Evolutionary conservation across 2,888 invertebrate genomes (phyloP), one percentile per base, ranked within the genome.

Genomic region (Drosophila macrothrix): DNA sequence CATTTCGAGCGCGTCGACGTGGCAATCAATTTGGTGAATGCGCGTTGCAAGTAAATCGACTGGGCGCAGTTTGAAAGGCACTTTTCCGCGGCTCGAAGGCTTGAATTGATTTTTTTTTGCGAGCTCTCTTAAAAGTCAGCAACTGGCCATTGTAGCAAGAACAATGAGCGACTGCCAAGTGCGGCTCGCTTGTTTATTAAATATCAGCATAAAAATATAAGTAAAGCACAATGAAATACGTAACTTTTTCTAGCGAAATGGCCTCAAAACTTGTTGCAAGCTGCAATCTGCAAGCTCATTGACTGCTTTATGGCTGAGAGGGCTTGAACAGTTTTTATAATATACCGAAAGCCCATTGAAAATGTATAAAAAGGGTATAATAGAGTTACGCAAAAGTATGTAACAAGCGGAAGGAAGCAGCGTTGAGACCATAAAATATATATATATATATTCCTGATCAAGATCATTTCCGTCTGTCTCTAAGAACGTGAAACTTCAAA

Each of bases 1-100:
- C 50, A 53, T 66, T 78, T 76, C 49, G 46, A 60, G 53, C 78
- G 78, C 78, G 78, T 78, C 76, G 78, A 78, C 60, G 78, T 78
- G 78, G 86, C 84, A 84, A 84, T 84, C 84, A 84, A 84, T 84
- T 84, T 84, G 73, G 65, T 60, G 70, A 65, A 66, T 67, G 72
- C 71, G 43, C 49, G 22, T 41, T 56, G 73, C 75, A 76, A 83
- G 84, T 82, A 76, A 85, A 83, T 84, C 79, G 74, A 52, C 46
- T 52, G 53, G 19, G 54, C 56, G 43, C 56, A 76, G 58, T 64
- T 63, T 46, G 28, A 43, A 59, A 67, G 31, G 33, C 63, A 63
- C 56, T 69, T 16, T 37, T 37, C 22, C 4, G 19, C 33, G 58
- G 25, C 16, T 25, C 33, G 28, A 31, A 35, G 58, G 52, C 60